phyloP scores from a whole-genome alignment of 2,797 vertebrate species.

The Sebastes dallii region DNA sequence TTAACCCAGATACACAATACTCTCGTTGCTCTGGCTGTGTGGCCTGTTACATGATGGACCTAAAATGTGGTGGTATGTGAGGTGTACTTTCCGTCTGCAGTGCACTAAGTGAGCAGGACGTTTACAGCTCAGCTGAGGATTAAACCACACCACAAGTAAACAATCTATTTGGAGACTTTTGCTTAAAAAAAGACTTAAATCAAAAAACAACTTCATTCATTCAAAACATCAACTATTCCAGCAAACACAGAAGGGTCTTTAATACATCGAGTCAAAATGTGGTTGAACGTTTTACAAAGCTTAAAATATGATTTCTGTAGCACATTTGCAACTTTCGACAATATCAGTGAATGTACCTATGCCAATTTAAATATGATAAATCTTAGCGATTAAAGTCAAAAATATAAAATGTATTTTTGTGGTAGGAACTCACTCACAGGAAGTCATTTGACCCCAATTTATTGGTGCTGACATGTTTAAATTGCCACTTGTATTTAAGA shows the following conservation, averaged over 20 bases:
- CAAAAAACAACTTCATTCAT: no score
- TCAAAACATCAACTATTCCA: not conserved
- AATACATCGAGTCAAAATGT: not conserved
- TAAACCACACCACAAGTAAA: not conserved
- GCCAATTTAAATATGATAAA: not conserved
- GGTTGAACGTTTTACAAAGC: not conserved
- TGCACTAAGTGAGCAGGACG: not conserved
- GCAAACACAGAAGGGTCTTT: not conserved
- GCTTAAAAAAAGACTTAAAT: not conserved
- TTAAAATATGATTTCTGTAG: not conserved
- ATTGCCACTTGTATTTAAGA: not conserved
- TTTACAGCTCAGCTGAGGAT: not conserved
- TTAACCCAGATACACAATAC: not conserved
- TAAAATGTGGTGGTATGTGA: constrained; percentile 4
- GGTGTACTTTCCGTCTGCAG: not conserved
- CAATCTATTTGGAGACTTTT: not conserved
- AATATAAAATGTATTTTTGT: no score
- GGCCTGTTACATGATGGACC: not conserved
- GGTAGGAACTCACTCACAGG: not conserved
- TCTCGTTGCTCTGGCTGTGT: not conserved
- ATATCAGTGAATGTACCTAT: not conserved
- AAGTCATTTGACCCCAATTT: not conserved
- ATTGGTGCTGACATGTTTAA: not conserved
- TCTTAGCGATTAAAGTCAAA: not conserved
- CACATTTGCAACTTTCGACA: not conserved